Percentiles rank a stretch among this genome's conserved stretches.
phyloP scores from a whole-genome alignment of 2,113 vertebrate species.

The Morone chrysops region DNA sequence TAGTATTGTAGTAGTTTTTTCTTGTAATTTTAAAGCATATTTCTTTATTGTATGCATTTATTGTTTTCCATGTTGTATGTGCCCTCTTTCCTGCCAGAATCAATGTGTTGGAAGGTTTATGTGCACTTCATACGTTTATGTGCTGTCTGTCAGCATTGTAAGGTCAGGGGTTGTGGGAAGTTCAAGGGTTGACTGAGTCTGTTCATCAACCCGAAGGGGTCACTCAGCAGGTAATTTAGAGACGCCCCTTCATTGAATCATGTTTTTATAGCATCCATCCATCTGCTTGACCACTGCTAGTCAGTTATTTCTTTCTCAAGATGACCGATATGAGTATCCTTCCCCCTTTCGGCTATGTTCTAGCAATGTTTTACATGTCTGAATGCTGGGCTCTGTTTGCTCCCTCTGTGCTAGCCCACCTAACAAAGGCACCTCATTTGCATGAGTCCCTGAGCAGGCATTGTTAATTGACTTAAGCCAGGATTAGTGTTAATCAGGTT shows the following conservation, averaged over 20 bases:
- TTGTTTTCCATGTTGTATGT: not conserved
- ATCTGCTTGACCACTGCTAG: conserved; percentile 36
- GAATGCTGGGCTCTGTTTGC: conserved; percentile 49
- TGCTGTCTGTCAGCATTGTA: conserved; percentile 3
- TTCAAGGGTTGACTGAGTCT: conserved; percentile 50
- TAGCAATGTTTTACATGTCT: conserved; percentile 57
- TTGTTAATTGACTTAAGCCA: conserved; percentile 84
- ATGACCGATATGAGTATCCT: conserved; percentile 52
- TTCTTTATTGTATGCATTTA: not conserved
- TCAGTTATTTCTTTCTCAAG: conserved; percentile 16
- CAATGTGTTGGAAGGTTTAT: not conserved
- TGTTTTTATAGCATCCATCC: conserved; percentile 52
- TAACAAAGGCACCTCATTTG: conserved; percentile 76
- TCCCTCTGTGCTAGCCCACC: conserved; percentile 48
- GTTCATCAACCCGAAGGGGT: conserved; percentile 58
- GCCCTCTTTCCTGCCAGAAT: conserved; percentile 1
- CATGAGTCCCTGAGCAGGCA: conserved; percentile 78
- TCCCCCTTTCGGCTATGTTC: conserved; percentile 30
- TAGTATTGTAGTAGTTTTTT: not conserved
- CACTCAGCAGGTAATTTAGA: conserved; percentile 7
- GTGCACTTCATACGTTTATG: conserved; percentile 3
- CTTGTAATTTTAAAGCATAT: not conserved
- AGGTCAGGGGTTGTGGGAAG: conserved; percentile 53
- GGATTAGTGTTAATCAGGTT: conserved; percentile 84
- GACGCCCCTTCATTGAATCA: conserved; percentile 29